A percentile compares a stretch with the other conserved stretches of the same genome.
Conservation (phyloP, 2,797 vertebrate species). For the Gephyroberyx darwinii region DNA sequence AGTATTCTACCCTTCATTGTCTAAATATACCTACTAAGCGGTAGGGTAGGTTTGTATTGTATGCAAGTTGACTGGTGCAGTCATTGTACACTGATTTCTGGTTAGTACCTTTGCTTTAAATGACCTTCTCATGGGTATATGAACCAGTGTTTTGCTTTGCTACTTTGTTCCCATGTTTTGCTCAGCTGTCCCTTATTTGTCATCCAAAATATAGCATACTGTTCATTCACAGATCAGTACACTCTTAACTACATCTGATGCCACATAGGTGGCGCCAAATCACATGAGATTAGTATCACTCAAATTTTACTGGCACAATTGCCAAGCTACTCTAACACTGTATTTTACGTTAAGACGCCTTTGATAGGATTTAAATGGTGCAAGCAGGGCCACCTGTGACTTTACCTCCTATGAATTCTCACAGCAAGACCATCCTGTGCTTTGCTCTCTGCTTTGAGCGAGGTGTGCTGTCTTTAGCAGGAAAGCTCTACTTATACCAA, state of each 20-base stretch:
- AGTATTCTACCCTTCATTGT: conserved; percentile 64
- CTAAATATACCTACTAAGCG: conserved; percentile 51
- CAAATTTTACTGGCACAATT: background rate
- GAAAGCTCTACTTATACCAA: conserved; percentile 27
- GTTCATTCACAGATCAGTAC: conserved; percentile 17
- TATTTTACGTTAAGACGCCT: conserved; percentile 54
- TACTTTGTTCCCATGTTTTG: background rate
- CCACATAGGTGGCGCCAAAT: conserved; percentile 53
- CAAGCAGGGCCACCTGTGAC: conserved; percentile 57
- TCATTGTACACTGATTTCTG: conserved; percentile 52
- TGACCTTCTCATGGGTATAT: conserved; percentile 31
- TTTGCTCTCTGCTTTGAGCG: conserved; percentile 35
- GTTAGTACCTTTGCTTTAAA: conserved; percentile 39
- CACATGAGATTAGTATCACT: conserved; percentile 17
- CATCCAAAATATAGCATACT: conserved; percentile 7
- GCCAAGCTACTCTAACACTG: conserved; percentile 27
- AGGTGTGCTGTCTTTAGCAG: conserved; percentile 19
- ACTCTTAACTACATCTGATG: conserved; percentile 6
- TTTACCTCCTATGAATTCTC: conserved; percentile 50
- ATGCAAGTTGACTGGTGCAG: conserved; percentile 47
- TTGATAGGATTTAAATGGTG: conserved; percentile 45
- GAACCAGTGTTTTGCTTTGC: conserved; percentile 48
- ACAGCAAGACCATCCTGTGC: conserved; percentile 41
- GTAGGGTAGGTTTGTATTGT: conserved; percentile 39
- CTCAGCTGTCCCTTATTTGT: conserved; percentile 18